These are phyloP conservation scores for Drosophila neocordata DNA, from an alignment of 1,140 invertebrate genomes.

Conservation along the genomic window DNA sequence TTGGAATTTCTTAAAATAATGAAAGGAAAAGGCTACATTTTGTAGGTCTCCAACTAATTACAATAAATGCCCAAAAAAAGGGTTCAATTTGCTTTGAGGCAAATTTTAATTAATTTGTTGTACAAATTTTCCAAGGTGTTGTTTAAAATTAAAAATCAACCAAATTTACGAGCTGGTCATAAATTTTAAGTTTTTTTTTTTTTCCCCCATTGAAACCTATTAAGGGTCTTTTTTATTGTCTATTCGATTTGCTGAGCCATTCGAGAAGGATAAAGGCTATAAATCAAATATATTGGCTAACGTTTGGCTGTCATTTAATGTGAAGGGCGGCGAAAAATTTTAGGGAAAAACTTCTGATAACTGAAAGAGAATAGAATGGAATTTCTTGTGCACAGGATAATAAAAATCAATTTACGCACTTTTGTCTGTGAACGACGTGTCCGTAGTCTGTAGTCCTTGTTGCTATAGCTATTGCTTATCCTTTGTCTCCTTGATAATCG, in stretches of 20 bases:
- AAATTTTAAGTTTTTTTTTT: background rate
- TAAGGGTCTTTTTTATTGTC: background rate
- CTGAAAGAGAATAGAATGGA: conserved; percentile 5
- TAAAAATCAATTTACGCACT: conserved; percentile 68
- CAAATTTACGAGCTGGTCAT: conserved; percentile 39
- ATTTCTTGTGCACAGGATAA: conserved; percentile 52
- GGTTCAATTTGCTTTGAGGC: conserved; percentile 36
- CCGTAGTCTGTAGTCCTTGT: conserved; percentile 16
- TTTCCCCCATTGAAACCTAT: background rate
- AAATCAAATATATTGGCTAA: conserved; percentile 67
- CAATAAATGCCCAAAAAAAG: conserved; percentile 37
- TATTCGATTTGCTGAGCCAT: conserved; percentile 5
- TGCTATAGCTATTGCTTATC: conserved; percentile 33
- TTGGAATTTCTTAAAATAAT: background rate
- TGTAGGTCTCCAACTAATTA: conserved; percentile 31
- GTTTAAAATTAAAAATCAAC: background rate
- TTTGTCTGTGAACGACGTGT: conserved; percentile 34
- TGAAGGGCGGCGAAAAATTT: conserved; percentile 23
- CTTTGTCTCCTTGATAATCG: conserved; percentile 63
- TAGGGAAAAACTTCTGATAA: conserved; percentile 47
- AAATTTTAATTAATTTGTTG: conserved; percentile 57
- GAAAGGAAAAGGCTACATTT: background rate
- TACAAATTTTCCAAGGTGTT: conserved; percentile 42
- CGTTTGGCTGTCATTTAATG: conserved; percentile 25
- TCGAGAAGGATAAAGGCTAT: conserved; percentile 34